Conservation (phyloP, 2,797 vertebrate species). For the Sebastes melanostomus region DNA sequence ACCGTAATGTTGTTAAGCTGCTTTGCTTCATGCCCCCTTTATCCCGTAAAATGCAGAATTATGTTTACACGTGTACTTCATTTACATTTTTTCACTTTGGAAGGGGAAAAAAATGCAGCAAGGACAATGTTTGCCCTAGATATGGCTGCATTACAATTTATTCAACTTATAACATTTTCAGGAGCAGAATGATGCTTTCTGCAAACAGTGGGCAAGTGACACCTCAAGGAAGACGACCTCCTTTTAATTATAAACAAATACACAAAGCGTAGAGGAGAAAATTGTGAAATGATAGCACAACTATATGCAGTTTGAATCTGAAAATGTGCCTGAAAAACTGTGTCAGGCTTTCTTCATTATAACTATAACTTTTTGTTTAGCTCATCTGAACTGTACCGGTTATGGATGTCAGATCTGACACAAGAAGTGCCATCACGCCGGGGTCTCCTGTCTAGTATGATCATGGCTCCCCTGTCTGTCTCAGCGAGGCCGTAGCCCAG, state of each 20-base stretch:
- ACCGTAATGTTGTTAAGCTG: not conserved
- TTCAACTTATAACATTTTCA: conserved; percentile 1
- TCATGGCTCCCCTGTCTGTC: not conserved
- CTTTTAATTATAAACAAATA: not conserved
- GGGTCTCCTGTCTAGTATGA: conserved; percentile 4
- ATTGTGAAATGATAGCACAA: not conserved
- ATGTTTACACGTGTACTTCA: not conserved
- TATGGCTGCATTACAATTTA: not conserved
- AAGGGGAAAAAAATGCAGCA: not conserved
- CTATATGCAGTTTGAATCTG: not conserved
- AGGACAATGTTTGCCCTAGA: conserved; percentile 9
- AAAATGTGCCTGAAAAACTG: not conserved
- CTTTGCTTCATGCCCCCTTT: conserved; percentile 4
- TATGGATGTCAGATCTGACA: not conserved
- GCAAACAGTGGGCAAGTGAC: not conserved
- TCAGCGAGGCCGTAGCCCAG: not conserved
- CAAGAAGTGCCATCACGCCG: not conserved
- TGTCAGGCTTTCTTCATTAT: not conserved
- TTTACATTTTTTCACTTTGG: conserved; percentile 1
- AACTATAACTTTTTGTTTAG: not conserved
- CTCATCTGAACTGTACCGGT: not conserved
- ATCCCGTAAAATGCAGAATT: conserved; percentile 3
- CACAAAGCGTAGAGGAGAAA: not conserved
- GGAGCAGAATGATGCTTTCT: not conserved
- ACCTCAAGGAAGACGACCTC: not conserved